Evolutionary conservation across 2,888 invertebrate species (phyloP).

Genomic region (Lithophane semibrunnea): DNA sequence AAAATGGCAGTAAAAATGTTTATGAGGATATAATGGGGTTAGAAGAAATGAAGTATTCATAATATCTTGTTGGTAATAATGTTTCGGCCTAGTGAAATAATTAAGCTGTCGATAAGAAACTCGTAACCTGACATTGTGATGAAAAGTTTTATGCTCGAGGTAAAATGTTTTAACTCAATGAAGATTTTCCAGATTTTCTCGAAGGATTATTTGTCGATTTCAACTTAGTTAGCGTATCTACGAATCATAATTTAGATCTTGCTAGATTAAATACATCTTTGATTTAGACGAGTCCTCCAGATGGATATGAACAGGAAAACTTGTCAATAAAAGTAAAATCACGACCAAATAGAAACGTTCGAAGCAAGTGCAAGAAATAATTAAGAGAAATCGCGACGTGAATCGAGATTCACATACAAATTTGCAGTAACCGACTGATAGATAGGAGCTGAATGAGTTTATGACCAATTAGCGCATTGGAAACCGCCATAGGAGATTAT

Average conservation of each 20-base stretch:
- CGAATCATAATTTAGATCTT: background rate
- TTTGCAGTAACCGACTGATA: slow-evolving; percentile 42
- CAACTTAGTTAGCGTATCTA: background rate
- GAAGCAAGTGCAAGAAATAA: slow-evolving; percentile 38
- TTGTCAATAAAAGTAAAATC: slow-evolving; percentile 12
- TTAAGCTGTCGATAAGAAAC: background rate
- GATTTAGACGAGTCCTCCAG: background rate
- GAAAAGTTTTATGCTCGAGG: background rate
- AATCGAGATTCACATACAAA: slow-evolving; percentile 55
- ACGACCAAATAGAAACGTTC: slow-evolving; percentile 25
- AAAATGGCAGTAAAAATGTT: slow-evolving; percentile 56
- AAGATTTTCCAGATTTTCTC: background rate
- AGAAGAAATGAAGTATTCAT: slow-evolving; percentile 43
- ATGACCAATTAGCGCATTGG: slow-evolving; percentile 64
- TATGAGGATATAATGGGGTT: slow-evolving; percentile 44
- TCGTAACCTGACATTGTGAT: background rate
- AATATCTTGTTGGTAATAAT: slow-evolving; percentile 23
- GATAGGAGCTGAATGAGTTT: slow-evolving; percentile 62
- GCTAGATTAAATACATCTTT: background rate
- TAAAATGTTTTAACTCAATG: background rate
- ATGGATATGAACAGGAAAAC: slow-evolving; percentile 1
- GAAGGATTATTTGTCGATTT: background rate
- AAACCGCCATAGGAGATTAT: slow-evolving; percentile 62
- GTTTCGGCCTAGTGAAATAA: slow-evolving; percentile 19
- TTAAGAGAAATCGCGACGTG: slow-evolving; percentile 52